Percentiles rank a stretch among this genome's conserved stretches.
Evolutionary conservation across 2,113 vertebrate species (phyloP).

Genomic region (Pelecanoides urinatrix): DNA sequence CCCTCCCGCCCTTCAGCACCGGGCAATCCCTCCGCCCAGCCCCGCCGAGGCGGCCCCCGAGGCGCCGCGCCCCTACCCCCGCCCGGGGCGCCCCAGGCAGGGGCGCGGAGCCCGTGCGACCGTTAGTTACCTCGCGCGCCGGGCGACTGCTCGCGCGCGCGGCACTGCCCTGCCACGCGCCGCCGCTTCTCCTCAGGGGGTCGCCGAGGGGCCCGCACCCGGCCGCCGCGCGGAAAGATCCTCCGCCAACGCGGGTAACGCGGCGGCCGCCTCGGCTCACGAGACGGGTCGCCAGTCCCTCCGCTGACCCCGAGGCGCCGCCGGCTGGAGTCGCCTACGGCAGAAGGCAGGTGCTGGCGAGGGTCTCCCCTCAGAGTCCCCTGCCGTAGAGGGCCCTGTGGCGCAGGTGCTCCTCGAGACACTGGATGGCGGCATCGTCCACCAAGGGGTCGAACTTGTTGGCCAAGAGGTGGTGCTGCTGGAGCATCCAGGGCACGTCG

Average conservation of each 20-base stretch:
- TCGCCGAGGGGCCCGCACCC: too few species aligned
- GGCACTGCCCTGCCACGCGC: too few species aligned
- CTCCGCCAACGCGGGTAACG: rapidly evolving
- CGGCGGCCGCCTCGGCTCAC: background rate
- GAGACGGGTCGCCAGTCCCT: rapidly evolving
- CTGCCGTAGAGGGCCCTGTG: slow-evolving; percentile 71
- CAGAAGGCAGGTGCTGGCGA: background rate
- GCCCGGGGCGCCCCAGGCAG: too few species aligned
- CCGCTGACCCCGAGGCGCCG: background rate
- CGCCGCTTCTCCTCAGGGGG: background rate
- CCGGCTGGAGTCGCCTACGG: background rate
- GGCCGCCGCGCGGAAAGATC: too few species aligned
- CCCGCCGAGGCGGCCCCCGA: too few species aligned
- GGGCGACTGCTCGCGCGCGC: background rate
- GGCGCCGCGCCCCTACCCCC: background rate
- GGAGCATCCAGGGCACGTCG: slow-evolving; percentile 84
- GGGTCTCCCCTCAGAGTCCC: slow-evolving; percentile 17
- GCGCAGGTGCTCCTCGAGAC: slow-evolving; percentile 84
- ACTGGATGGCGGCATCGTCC: slow-evolving; percentile 81
- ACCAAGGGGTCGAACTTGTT: slow-evolving; percentile 91
- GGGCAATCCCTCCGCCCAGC: rapidly evolving
- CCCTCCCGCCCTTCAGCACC: background rate
- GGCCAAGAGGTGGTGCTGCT: slow-evolving; percentile 85
- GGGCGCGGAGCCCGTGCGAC: background rate
- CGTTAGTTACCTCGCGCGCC: background rate